A percentile compares a stretch with the other conserved stretches of the same genome.
Evolutionary conservation across 2,113 vertebrate genomes (phyloP).

Genomic region (Anhinga anhinga): DNA sequence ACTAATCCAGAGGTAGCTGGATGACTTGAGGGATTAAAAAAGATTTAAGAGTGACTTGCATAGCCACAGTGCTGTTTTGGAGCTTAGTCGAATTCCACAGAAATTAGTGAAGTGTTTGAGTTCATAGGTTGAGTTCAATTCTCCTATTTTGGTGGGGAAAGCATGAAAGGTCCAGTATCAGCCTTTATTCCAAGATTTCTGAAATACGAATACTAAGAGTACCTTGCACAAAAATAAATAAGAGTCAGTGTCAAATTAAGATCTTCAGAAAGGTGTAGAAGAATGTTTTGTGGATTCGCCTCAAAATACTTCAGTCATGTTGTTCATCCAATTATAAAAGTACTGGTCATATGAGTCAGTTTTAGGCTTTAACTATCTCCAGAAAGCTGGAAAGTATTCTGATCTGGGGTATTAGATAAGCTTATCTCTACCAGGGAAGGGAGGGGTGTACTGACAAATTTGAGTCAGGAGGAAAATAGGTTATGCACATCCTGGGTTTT

Average conservation of each 20-base stretch:
- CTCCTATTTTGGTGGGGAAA: neutral
- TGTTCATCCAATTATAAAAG: neutral
- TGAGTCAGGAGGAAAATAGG: neutral
- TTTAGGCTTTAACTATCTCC: neutral
- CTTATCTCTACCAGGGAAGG: neutral
- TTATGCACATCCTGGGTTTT: neutral
- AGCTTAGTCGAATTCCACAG: neutral
- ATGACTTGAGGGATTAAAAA: conserved; percentile 5
- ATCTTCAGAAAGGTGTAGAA: neutral
- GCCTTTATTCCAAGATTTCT: neutral
- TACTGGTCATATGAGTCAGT: conserved; percentile 6
- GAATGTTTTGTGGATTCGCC: neutral
- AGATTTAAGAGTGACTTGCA: neutral
- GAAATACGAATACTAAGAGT: neutral
- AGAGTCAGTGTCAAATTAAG: neutral
- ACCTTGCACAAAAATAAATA: neutral
- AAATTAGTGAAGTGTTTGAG: neutral
- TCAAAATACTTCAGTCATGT: neutral
- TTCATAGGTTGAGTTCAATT: neutral
- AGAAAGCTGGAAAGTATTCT: neutral
- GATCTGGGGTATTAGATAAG: conserved; percentile 8
- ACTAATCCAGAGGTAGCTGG: neutral
- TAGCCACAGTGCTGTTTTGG: neutral
- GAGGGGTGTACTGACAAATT: neutral
- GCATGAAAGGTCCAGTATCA: fast-evolving